A percentile compares a stretch with the other conserved stretches of the same genome.
phyloP scores from a whole-genome alignment of 2,888 invertebrate genomes.

The Cyaniris semiargus region DNA sequence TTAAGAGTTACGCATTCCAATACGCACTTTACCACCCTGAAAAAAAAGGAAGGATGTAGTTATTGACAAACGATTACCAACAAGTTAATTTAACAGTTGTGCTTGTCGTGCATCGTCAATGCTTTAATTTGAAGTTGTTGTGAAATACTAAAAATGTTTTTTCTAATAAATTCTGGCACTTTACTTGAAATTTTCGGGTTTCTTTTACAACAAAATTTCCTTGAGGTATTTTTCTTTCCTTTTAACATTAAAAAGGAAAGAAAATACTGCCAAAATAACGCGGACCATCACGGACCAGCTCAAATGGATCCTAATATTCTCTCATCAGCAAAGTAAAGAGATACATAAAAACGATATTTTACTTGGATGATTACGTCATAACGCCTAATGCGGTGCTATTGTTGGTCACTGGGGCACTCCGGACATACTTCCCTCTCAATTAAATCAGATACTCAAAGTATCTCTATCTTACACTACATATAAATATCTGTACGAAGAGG shows the following conservation, averaged over 20 bases:
- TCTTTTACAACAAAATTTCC: not conserved
- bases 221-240: too few relatives aligned
- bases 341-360: constrained; percentile 16
- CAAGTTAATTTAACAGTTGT: too few relatives aligned
- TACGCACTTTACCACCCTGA: too few relatives aligned
- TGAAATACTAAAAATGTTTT: too few relatives aligned
- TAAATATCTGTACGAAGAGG: not conserved
- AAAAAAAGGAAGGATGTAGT: too few relatives aligned
- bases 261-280: not conserved
- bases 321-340: not conserved
- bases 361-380: not conserved
- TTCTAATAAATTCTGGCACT: too few relatives aligned
- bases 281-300: not conserved
- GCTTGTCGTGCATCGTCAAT: too few relatives aligned
- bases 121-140: too few relatives aligned
- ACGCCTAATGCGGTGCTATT: constrained; percentile 4
- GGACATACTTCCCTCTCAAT: not conserved
- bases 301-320: constrained; percentile 6
- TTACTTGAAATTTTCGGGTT: not conserved
- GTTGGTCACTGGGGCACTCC: not conserved
- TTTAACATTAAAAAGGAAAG: not conserved
- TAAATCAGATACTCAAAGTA: not conserved
- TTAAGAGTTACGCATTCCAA: too few relatives aligned
- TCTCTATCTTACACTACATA: not conserved
- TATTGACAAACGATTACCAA: too few relatives aligned